phyloP scores from a whole-genome alignment of 2,888 invertebrate species.

The Microchrysa polita region DNA sequence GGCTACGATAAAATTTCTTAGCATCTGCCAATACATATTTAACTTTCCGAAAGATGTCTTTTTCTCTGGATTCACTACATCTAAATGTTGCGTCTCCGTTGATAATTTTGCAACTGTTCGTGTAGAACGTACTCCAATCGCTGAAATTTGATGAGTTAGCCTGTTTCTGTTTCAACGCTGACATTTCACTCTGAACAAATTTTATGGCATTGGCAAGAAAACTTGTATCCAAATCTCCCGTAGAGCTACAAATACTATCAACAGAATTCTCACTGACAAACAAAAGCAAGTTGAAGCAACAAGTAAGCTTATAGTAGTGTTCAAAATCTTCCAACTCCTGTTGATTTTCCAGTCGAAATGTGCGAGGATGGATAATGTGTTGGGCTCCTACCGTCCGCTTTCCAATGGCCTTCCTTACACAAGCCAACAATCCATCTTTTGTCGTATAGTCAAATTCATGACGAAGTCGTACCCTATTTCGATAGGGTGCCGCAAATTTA shows the following conservation, averaged over 20 bases:
- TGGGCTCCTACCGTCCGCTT: constrained; percentile 57
- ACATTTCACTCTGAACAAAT: constrained; percentile 74
- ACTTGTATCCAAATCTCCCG: constrained; percentile 49
- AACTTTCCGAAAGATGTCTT: background rate
- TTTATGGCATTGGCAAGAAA: constrained; percentile 76
- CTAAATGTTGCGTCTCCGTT: background rate
- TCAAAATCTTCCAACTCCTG: constrained; percentile 59
- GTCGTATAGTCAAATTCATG: constrained; percentile 64
- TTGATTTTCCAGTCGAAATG: constrained; percentile 60
- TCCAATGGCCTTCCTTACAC: constrained; percentile 60
- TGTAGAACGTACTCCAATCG: background rate
- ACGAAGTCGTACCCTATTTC: constrained; percentile 59
- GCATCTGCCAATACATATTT: background rate
- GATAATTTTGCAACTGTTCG: background rate
- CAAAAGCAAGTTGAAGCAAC: constrained; percentile 79
- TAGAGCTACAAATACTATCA: background rate
- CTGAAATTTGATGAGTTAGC: background rate
- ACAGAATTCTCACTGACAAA: constrained; percentile 62
- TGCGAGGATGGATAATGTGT: constrained; percentile 75
- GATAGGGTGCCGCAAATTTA: constrained; percentile 55
- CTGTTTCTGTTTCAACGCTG: constrained; percentile 55
- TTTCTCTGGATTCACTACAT: background rate
- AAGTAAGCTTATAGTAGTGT: constrained; percentile 79
- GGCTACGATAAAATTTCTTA: constrained; percentile 67
- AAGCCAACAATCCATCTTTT: constrained; percentile 65